Evolutionary conservation across 1,140 invertebrate species (phyloP), one percentile per base, ranked within the genome.

Genomic region (Battus philenor): DNA sequence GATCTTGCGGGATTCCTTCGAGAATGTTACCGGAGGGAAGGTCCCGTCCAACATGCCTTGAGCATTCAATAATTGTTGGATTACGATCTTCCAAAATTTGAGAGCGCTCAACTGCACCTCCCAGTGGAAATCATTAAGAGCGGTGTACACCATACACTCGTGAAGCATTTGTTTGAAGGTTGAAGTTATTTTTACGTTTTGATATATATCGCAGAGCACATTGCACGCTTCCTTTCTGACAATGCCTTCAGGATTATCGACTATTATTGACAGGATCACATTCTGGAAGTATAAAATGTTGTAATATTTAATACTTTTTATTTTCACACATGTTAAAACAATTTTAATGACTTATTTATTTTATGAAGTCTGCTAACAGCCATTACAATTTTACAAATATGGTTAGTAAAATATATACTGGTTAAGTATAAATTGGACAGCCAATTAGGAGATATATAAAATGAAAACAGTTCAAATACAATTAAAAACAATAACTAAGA

Each of bases 31-130:
- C 0, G 88, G 89, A 0, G 93, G 93, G 75, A 95, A 95, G 0
- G 84, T 86, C 0, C 91, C 91, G 61, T 95, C 93, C 1, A 94
- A 88, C 91, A 94, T 93, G 16, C 93, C 93, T 78, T 94, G 92
- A 61, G 93, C 88, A 0, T 81, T 87, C 1, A 94, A 68, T 49
- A 90, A 86, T 1, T 88, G 87, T 8, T 88, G 79, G 8, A 93
- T 91, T 8, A 92, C 90, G 13, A 89, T 72, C 24, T 87, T 86
- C 93, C 93, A 95, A 52, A 92, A 94, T 31, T 89, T 77, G 0
- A 95, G 60, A 0, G 91, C 90, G 34, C 88, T 90, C 0, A 91
- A 59, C 70, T 93, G 93, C 0, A 94, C 93, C 73, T 94, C 93
- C 92, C 93, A 93, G 59, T 94, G 91, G 29, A 94, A 87, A 75